phyloP scores from a whole-genome alignment of 1,140 invertebrate species.

The Rhopalosiphum maidis region DNA sequence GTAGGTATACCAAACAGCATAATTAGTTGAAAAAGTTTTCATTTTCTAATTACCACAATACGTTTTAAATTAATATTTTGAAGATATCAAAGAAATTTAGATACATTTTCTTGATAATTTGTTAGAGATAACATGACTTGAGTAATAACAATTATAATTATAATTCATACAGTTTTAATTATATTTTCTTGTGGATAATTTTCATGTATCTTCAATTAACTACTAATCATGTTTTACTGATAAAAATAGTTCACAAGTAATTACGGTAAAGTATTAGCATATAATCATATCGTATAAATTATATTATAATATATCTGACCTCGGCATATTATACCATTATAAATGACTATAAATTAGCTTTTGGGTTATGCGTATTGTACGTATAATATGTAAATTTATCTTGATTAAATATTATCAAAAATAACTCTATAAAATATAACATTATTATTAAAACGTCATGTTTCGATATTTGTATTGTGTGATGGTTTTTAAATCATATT shows the following conservation, averaged over 20 bases:
- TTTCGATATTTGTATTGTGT: neutral
- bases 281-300: constrained; percentile 15
- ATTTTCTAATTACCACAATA: neutral
- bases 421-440: neutral
- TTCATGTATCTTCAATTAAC: constrained; percentile 1
- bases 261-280: constrained; percentile 13
- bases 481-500: neutral
- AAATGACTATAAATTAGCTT: constrained; percentile 16
- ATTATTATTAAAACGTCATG: neutral
- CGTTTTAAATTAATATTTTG: neutral
- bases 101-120: neutral
- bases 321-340: neutral
- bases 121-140: neutral
- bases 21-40: neutral
- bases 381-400: neutral
- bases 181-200: neutral
- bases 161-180: neutral
- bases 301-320: neutral
- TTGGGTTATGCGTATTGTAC: neutral
- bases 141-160: neutral
- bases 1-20: neutral
- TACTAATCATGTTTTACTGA: neutral
- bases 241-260: constrained; percentile 25
- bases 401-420: neutral
- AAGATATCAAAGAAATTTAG: neutral